A percentile compares a stretch with the other conserved stretches of the same genome.
phyloP scores from a whole-genome alignment of 2,797 vertebrate genomes.

The Euthynnus affinis region DNA sequence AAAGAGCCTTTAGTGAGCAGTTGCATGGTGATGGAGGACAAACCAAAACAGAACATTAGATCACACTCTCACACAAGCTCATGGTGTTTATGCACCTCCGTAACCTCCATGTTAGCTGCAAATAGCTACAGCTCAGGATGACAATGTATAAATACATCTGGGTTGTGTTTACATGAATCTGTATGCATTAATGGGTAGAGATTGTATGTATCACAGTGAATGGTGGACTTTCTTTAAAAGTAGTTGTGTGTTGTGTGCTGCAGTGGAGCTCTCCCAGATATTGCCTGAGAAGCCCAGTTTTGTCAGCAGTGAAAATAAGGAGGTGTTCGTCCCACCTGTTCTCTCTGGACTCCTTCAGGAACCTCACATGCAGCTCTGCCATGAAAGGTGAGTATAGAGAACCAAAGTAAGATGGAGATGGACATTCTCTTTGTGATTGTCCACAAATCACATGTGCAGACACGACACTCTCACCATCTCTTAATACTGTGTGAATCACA shows the following conservation, averaged over 20 bases:
- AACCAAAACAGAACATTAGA: not conserved
- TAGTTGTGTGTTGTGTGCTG: constrained; percentile 62
- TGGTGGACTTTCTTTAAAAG: not conserved
- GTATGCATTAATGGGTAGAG: not conserved
- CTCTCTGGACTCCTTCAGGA: constrained; percentile 82
- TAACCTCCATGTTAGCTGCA: not conserved
- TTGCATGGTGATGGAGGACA: not conserved
- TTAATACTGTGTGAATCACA: no score
- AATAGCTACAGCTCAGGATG: not conserved
- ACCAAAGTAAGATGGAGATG: no score
- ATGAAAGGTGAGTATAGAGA: constrained; percentile 63
- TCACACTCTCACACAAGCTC: not conserved
- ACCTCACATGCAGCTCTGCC: constrained; percentile 57
- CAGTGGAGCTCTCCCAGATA: constrained; percentile 88
- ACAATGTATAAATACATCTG: not conserved
- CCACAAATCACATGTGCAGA: no score
- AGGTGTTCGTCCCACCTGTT: constrained; percentile 84
- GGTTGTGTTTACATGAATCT: not conserved
- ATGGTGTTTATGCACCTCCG: not conserved
- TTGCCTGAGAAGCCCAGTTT: constrained; percentile 84
- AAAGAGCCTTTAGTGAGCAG: not conserved
- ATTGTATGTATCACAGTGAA: not conserved
- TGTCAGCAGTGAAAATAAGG: constrained; percentile 88
- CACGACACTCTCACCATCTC: no score
- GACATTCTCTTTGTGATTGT: no score